Evolutionary conservation across 2,888 invertebrate species (phyloP), one percentile per base, ranked within the genome.

Genomic region (Erebia aethiops): DNA sequence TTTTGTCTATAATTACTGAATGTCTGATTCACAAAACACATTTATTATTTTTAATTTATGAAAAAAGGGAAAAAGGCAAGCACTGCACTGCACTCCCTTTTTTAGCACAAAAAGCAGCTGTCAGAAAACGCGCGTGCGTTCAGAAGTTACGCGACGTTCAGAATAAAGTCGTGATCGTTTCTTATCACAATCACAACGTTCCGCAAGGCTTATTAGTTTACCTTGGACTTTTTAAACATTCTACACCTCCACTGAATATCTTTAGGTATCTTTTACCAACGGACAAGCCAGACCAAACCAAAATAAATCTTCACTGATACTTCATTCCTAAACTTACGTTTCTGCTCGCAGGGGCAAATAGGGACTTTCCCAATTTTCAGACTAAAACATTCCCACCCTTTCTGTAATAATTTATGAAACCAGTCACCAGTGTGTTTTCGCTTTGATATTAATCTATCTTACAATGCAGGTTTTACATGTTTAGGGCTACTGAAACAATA

Each of bases 71-170:
- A 70, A 74, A 67, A 74, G 74, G 71, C 66, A 73, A 77, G 54
- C 70, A 69, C 66, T 71, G 72, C 76, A 76, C 79, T 54, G 54
- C 16, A 54, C 77, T 76, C 73, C 74, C 18, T 57, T 73, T 76
- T 72, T 70, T 74, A 75, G 73, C 76, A 76, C 74, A 75, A 78
- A 76, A 81, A 41, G 41, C 60, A 60, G 77, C 78, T 85, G 84
- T 83, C 85, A 82, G 77, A 79, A 77, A 73, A 75, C 79, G 79
- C 79, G 78, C 84, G 79, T 76, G 76, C 85, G 87, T 85, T 85
- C 84, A 71, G 78, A 83, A 81, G 77, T 78, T 73, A 64, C 69
- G 73, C 77, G 74, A 69, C 74, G 69, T 74, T 72, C 71, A 74
- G 67, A 77, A 77, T 78, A 75, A 61, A 35, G 14, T 49, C 18